A percentile compares a stretch with the other conserved stretches of the same genome.
These are phyloP conservation scores for Heteronetta atricapilla DNA, from an alignment of 2,113 vertebrate genomes.

Conservation along the genomic window DNA sequence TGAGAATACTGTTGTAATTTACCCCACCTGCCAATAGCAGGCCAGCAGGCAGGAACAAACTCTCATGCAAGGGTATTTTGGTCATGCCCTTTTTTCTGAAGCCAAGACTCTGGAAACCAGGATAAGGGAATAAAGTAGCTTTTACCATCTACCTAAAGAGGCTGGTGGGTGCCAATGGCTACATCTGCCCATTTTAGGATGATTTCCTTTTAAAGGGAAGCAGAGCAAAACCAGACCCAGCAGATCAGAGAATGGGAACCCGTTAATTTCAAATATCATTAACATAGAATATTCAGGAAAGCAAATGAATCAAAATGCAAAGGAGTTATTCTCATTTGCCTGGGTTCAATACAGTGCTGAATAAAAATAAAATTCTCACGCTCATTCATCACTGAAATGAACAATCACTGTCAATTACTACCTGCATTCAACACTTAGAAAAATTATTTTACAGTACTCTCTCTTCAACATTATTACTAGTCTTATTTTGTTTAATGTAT, in stretches of 20 bases:
- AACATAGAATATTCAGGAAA: neutral
- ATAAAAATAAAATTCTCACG: constrained; percentile 6
- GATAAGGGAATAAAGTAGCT: neutral
- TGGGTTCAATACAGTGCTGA: neutral
- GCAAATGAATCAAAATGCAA: neutral
- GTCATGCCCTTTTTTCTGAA: neutral
- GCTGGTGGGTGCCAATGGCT: neutral
- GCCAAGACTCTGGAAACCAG: neutral
- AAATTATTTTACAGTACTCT: neutral
- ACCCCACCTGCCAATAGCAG: neutral
- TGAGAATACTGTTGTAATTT: neutral
- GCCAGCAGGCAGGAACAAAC: constrained; percentile 17
- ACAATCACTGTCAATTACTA: constrained; percentile 43
- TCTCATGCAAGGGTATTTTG: neutral
- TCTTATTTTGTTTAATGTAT: neutral
- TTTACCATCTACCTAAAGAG: neutral
- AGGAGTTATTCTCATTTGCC: neutral
- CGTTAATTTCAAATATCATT: neutral
- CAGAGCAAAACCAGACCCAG: neutral
- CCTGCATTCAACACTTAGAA: constrained; percentile 1
- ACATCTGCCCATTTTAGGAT: neutral
- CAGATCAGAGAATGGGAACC: neutral
- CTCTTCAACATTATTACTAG: neutral
- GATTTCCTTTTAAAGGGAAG: neutral
- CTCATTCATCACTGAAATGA: constrained; percentile 20